Evolutionary conservation across 2,797 vertebrate genomes (phyloP), one percentile per base, ranked within the genome.

Genomic region (Sebastes umbrosus): DNA sequence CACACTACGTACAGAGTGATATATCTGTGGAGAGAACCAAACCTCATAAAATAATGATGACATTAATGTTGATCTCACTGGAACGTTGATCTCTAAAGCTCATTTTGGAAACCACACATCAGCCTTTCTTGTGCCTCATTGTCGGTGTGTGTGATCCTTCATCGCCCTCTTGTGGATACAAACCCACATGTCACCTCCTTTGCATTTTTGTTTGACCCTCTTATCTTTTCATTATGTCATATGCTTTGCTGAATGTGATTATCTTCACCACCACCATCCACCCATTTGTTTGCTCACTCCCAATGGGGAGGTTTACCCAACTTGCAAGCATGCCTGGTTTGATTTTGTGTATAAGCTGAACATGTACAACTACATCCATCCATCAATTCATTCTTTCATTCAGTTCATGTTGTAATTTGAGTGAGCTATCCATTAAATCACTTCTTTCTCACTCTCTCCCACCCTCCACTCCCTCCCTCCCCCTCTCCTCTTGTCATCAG

Each of bases 401-500:
- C 74, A 71, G 84, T 57, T 77, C 79, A 85, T 83, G 75, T 82
- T 87, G 77, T 85, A 73, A 87, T 84, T 85, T 87, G 79, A 83
- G 76, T 77, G 82, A 84, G 80, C 86, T 83, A 39, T 81, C 87
- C 91, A 88, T 88, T 93, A 87, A 93, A 93, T 73, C 86, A 84
- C 82, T 36, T 86, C 70, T 85, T 72, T 87, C 75, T 76, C 68
- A 69, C 76, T 66, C 67, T 88, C 69, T 81, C 82, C 69, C 82
- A 72, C 79, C 75, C 65, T 59, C 67, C 60, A 39, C 88, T 70
- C 72, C 55, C 60, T 39, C 36, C 55, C 63, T 63, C 62, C 78
- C 43, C 80, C 70, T 75, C 84, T 72, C 87, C 75, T 93, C 88
- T 82, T 74, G 82, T 82, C 90, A 93, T 95, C 93, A 96, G 96